Base-by-base conservation (phyloP, 2,888 invertebrate genomes). In the Caenorhabditis japonica region DNA sequence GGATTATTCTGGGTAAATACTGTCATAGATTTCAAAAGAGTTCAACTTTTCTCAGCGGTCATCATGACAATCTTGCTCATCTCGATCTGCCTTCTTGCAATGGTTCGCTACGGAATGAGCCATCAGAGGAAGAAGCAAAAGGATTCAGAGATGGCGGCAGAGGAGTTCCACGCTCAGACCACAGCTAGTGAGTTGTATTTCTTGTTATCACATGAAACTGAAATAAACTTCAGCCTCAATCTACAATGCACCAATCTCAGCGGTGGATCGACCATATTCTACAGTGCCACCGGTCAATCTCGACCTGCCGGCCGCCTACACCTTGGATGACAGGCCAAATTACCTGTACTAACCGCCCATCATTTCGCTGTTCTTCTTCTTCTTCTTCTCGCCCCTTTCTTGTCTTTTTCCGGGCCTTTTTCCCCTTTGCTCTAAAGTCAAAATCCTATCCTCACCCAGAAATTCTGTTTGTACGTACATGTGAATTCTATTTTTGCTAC, bases 91-190 rank as follows among this genome's bases (percentile, higher is more conserved):
- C 74, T 87, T 47, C 74, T 87, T 78, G 87, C 85, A 7, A 68
- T 87, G 59, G 80, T 87, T 36, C 81, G 87, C 38, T 87, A 87
- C 59, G 87, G 86, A 59, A 83, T 87, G 81, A 84, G 84, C 47
- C 86, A 86, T 60, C 77, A 83, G 43, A 75, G 85, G 13, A 86
- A 86, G 80, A 87, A 87, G 76, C 77, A 82, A 51, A 87, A 87
- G 77, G 85, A 85, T 53, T 79, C 81, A 30, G 87, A 87, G 52
- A 81, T 87, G 33, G 80, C 72, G 34, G 86, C 85, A 21, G 85
- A 85, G 53, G 84, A 84, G 55, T 80, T 77, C 33, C 75, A 84
- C 23, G 82, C 82, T 41, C 83, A 84, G 74, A 79, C 83, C 13
- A 77, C 83, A 21, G 77, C 80, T 23, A 80, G 82, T 79, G 36